phyloP scores from a whole-genome alignment of 2,797 vertebrate genomes.

The Clarias laeviceps region DNA sequence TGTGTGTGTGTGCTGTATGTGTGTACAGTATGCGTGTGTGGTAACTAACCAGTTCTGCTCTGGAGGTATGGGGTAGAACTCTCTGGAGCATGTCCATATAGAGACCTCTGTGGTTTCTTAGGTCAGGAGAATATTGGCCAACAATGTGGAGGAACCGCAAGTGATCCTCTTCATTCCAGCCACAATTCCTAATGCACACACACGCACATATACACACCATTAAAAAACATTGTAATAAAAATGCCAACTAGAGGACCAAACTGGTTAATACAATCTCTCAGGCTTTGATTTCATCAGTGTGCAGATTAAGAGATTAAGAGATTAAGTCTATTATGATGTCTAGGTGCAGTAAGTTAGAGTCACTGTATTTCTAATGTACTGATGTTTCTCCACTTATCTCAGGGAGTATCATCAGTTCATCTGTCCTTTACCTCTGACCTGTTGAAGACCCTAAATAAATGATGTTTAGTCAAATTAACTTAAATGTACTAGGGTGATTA shows the following conservation, averaged over 20 bases:
- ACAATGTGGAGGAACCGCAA: conserved; percentile 79
- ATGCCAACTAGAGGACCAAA: neutral
- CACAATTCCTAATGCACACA: conserved; percentile 74
- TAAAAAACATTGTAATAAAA: conserved; percentile 16
- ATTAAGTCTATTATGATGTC: neutral
- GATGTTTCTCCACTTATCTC: neutral
- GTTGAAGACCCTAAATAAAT: neutral
- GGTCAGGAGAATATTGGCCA: conserved; percentile 78
- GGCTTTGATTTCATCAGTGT: conserved; percentile 5
- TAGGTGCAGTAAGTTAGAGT: neutral
- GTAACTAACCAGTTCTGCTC: conserved; percentile 83
- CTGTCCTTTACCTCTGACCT: neutral
- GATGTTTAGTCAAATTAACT: neutral
- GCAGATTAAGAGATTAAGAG: conserved; percentile 9
- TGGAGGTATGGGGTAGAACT: conserved; percentile 81
- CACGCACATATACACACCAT: conserved; percentile 27
- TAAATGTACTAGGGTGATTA: neutral
- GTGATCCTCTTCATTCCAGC: conserved; percentile 82
- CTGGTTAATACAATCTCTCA: neutral
- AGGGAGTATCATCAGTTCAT: neutral
- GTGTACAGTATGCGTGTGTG: neutral
- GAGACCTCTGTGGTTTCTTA: conserved; percentile 78
- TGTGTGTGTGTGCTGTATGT: neutral
- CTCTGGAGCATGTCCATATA: conserved; percentile 86
- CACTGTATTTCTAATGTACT: neutral